These are phyloP conservation scores for Formicarius rufipectus DNA, from an alignment of 2,113 vertebrate species.

Conservation along the genomic window DNA sequence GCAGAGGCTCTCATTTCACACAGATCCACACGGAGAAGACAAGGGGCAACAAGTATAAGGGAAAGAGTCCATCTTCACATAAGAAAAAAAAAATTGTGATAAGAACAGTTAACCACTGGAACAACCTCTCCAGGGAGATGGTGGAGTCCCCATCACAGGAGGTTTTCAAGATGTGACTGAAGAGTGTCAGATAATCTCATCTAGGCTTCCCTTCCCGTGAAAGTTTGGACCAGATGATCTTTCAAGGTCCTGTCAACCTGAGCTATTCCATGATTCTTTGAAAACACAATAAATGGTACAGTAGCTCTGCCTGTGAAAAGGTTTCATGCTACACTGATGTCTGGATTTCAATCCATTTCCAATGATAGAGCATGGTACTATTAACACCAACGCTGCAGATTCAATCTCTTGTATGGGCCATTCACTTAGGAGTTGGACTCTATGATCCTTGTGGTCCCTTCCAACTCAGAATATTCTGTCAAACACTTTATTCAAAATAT, in stretches of 20 bases:
- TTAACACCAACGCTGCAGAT: not conserved
- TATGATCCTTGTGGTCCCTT: not conserved
- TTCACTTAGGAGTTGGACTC: not conserved
- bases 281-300: not conserved
- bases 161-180: not conserved
- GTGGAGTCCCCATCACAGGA: not conserved
- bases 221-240: not conserved
- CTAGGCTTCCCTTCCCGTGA: not conserved
- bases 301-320: not conserved
- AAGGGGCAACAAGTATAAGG: not conserved
- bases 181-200: not conserved
- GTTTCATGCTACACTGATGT: not conserved
- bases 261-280: not conserved
- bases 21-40: not conserved
- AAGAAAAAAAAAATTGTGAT: not conserved
- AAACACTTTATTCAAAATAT: not conserved
- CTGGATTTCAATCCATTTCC: not conserved
- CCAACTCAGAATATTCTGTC: not conserved
- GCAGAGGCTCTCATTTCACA: not conserved
- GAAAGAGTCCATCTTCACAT: not conserved
- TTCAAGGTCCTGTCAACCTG: fast-evolving
- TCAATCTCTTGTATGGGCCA: not conserved
- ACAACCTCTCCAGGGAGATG: not conserved
- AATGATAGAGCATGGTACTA: not conserved
- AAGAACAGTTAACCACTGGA: not conserved